phyloP scores from a whole-genome alignment of 2,888 invertebrate species.

The Pammene aurita region DNA sequence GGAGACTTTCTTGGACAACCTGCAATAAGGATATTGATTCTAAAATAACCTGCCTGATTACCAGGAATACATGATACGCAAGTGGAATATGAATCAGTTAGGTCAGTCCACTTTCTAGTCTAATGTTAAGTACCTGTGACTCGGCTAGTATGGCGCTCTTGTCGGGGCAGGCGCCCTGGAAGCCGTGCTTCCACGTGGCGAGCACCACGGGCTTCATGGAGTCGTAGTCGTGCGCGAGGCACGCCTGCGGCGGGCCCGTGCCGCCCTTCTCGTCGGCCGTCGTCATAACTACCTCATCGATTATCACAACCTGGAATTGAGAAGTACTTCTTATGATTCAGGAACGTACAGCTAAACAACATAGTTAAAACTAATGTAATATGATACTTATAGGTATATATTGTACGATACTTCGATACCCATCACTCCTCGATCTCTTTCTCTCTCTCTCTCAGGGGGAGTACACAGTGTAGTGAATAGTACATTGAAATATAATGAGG shows the following conservation, averaged over 20 bases:
- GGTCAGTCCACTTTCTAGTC: background rate
- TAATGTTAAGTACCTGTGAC: constrained; percentile 84
- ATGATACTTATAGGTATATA: no score
- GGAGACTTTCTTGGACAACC: constrained; percentile 97
- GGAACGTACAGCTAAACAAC: no score
- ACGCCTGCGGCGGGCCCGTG: constrained; percentile 88
- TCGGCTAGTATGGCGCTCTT: constrained; percentile 95
- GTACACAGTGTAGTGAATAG: no score
- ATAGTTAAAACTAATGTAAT: no score
- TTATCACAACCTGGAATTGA: constrained; percentile 90
- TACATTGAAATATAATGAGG: no score
- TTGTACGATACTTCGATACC: no score
- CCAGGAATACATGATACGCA: background rate
- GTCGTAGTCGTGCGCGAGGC: constrained; percentile 95
- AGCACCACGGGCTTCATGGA: constrained; percentile 96
- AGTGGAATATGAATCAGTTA: background rate
- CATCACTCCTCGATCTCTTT: no score
- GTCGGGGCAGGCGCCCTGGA: constrained; percentile 97
- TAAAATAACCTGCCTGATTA: no score
- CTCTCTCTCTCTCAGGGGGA: no score
- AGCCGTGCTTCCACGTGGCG: constrained; percentile 97
- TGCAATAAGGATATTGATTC: constrained; percentile 52
- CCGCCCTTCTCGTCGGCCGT: constrained; percentile 90
- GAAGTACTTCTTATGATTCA: no score
- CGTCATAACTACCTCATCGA: constrained; percentile 92